These are phyloP conservation scores for Microctonus hyperodae DNA, from an alignment of 2,888 invertebrate species.

Conservation along the genomic window DNA sequence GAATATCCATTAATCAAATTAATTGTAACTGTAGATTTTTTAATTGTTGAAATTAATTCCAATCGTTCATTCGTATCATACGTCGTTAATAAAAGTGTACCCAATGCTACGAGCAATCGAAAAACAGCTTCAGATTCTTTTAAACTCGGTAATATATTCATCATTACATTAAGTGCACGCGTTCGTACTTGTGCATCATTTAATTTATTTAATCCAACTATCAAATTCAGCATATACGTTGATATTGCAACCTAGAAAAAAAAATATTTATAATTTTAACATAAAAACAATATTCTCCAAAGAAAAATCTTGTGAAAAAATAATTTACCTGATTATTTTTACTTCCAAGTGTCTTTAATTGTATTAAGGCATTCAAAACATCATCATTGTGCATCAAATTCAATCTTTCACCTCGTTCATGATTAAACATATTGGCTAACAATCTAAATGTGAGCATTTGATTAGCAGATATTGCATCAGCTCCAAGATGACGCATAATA, in stretches of 20 bases:
- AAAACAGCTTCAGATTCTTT: constrained; percentile 78
- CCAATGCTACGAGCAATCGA: constrained; percentile 78
- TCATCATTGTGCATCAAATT: constrained; percentile 68
- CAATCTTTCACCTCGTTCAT: constrained; percentile 71
- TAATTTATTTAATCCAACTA: constrained; percentile 70
- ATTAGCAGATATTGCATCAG: constrained; percentile 70
- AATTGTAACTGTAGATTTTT: constrained; percentile 49
- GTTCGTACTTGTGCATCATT: constrained; percentile 65
- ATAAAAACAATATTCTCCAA: background rate
- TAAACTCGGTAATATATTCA: constrained; percentile 67
- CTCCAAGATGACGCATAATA: constrained; percentile 61
- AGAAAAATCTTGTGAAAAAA: constrained; percentile 14
- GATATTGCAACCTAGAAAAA: constrained; percentile 74
- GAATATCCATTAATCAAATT: constrained; percentile 48
- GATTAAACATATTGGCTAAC: constrained; percentile 82
- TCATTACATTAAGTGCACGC: constrained; percentile 66
- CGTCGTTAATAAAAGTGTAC: constrained; percentile 71
- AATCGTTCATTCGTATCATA: constrained; percentile 54
- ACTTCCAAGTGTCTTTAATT: constrained; percentile 66
- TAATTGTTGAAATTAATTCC: constrained; percentile 48
- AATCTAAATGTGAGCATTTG: constrained; percentile 81
- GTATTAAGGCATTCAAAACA: constrained; percentile 66
- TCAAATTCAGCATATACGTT: constrained; percentile 77
- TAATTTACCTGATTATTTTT: constrained; percentile 71
- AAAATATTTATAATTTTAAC: constrained; percentile 33